Percentiles rank a stretch among this genome's conserved stretches.
Evolutionary conservation across 1,140 invertebrate species (phyloP).

Genomic region (Lineus longissimus): DNA sequence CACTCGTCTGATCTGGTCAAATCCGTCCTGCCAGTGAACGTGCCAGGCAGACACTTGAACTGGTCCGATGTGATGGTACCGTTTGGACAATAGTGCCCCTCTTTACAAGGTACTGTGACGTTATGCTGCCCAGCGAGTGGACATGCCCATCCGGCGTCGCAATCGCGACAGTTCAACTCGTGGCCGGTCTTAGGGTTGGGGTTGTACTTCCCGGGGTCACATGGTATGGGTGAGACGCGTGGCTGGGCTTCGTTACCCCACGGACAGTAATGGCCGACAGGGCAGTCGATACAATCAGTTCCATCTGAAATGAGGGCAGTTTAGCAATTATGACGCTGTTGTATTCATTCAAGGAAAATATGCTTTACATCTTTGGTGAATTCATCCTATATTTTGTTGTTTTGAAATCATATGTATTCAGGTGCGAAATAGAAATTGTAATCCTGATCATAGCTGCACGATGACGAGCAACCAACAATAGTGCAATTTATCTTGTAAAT

Average conservation of each 20-base stretch:
- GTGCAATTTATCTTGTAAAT: no score
- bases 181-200: slow-evolving; percentile 33
- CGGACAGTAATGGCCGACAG: slow-evolving; percentile 43
- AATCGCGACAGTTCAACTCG: slow-evolving; percentile 40
- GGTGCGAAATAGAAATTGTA: no score
- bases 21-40: slow-evolving; percentile 35
- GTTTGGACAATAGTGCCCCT: slow-evolving; percentile 44
- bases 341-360: no score
- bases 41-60: slow-evolving; percentile 45
- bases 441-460: no score
- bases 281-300: slow-evolving; percentile 36
- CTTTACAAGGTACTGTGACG: slow-evolving; percentile 32
- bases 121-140: slow-evolving; percentile 33
- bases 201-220: slow-evolving; percentile 42
- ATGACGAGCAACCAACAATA: no score
- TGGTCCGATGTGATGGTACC: slow-evolving; percentile 40
- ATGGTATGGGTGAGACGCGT: slow-evolving; percentile 32
- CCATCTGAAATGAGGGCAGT: slow-evolving; percentile 21
- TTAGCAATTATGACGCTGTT: neutral
- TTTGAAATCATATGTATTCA: no score
- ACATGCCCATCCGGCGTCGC: slow-evolving; percentile 40
- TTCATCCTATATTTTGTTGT: no score
- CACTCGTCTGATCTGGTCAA: slow-evolving; percentile 41
- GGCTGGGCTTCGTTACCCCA: slow-evolving; percentile 30
- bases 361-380: no score